phyloP scores from a whole-genome alignment of 2,888 invertebrate species.

The Apocheima hispidaria region DNA sequence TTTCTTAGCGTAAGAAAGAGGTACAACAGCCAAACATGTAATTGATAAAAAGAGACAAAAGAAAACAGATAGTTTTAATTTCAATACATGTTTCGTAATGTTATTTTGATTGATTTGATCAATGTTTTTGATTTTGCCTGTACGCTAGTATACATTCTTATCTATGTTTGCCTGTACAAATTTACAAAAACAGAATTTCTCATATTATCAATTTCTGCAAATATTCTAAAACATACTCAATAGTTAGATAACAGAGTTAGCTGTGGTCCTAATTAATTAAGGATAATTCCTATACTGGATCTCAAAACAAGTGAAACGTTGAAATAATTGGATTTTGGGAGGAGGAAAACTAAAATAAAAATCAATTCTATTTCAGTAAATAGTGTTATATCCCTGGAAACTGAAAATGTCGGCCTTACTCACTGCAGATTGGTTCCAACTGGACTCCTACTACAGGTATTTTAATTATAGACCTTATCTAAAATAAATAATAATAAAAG shows the following conservation, averaged over 20 bases:
- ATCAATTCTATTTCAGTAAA: background rate
- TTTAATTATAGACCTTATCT: background rate
- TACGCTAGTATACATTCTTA: too few species aligned
- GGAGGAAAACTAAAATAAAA: background rate
- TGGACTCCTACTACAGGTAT: constrained; percentile 80
- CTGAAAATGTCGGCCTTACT: constrained; percentile 76
- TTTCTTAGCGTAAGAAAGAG: too few species aligned
- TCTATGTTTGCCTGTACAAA: too few species aligned
- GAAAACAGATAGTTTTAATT: too few species aligned
- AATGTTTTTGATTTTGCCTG: too few species aligned
- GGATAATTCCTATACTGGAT: background rate
- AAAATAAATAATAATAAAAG: background rate
- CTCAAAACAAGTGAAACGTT: background rate
- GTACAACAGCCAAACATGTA: too few species aligned
- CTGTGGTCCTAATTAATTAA: background rate
- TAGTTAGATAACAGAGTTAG: background rate
- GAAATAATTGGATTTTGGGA: background rate
- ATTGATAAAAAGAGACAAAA: too few species aligned
- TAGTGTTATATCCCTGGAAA: background rate
- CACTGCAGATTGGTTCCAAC: constrained; percentile 81
- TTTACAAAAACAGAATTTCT: background rate
- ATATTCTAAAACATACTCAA: too few species aligned
- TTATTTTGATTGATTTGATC: too few species aligned
- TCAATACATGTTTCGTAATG: too few species aligned
- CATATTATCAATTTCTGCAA: background rate